A percentile compares a stretch with the other conserved stretches of the same genome.
Evolutionary conservation across 2,797 vertebrate genomes (phyloP).

Genomic region (Remorina albescens): DNA sequence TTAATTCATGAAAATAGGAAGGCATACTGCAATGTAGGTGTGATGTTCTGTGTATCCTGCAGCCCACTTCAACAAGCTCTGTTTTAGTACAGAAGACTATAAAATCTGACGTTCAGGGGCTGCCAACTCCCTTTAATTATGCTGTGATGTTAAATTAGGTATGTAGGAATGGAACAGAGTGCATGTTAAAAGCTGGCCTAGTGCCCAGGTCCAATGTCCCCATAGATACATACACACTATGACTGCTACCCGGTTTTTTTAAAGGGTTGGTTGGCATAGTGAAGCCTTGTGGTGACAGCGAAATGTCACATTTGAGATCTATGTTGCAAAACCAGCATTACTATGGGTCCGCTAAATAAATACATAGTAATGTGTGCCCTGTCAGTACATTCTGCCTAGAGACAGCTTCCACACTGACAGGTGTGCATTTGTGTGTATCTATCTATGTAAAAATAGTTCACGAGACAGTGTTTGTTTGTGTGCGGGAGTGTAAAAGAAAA

Average conservation of each 20-base stretch:
- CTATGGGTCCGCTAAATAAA: not conserved
- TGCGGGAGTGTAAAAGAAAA: constrained; percentile 34
- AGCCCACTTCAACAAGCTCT: constrained; percentile 24
- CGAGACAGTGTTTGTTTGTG: not conserved
- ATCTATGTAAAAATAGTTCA: not conserved
- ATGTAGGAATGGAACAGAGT: constrained; percentile 76
- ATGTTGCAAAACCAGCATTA: not conserved
- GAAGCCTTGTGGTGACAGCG: not conserved
- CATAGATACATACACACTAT: constrained; percentile 55
- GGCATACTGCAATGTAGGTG: not conserved
- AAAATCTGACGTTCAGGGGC: constrained; percentile 63
- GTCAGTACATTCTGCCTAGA: constrained; percentile 1
- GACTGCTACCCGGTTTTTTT: constrained; percentile 21
- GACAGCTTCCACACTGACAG: constrained; percentile 13
- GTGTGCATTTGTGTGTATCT: constrained; percentile 5
- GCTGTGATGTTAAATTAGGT: constrained; percentile 83
- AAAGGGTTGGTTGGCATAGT: constrained; percentile 37
- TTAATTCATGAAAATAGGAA: constrained; percentile 15
- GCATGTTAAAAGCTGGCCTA: constrained; percentile 74
- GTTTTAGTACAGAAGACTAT: constrained; percentile 41
- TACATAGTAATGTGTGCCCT: not conserved
- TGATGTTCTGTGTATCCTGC: constrained; percentile 27
- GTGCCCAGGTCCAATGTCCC: constrained; percentile 68
- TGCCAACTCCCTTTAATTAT: constrained; percentile 84
- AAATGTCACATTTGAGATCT: constrained; percentile 9